These are phyloP conservation scores for Otocyon megalotis DNA, from an alignment of 2,113 vertebrate species.

Conservation along the genomic window DNA sequence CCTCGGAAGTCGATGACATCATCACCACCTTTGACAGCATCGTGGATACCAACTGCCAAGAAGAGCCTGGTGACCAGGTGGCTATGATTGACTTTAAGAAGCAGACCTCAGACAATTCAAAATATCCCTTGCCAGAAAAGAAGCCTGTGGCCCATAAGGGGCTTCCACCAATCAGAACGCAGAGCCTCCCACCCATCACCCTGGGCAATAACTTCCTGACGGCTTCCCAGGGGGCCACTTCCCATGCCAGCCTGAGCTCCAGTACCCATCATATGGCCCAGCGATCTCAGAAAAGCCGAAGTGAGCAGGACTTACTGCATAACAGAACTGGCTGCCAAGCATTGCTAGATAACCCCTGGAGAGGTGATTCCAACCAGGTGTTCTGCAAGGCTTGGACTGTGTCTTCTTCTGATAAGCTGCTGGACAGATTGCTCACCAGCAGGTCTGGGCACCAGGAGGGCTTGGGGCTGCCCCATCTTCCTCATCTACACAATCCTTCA, in stretches of 20 bases:
- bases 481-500: conserved; percentile 86
- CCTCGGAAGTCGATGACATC: conserved; percentile 93
- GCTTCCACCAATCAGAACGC: conserved; percentile 89
- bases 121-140: conserved; percentile 86
- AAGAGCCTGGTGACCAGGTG: conserved; percentile 74
- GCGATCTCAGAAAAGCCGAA: conserved; percentile 90
- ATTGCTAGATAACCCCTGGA: conserved; percentile 85
- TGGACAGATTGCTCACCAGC: conserved; percentile 84
- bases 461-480: conserved; percentile 86
- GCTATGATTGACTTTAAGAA: conserved; percentile 82
- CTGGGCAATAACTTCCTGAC: conserved; percentile 86
- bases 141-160: conserved; percentile 81
- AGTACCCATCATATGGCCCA: conserved; percentile 81
- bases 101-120: conserved; percentile 84
- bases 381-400: conserved; percentile 86
- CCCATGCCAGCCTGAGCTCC: conserved; percentile 77
- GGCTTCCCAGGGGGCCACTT: conserved; percentile 75
- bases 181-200: conserved; percentile 91
- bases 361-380: conserved; percentile 83
- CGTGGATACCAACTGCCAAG: conserved; percentile 87
- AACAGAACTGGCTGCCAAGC: conserved; percentile 84
- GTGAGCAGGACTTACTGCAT: conserved; percentile 90
- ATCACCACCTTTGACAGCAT: conserved; percentile 92
- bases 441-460: conserved; percentile 82
- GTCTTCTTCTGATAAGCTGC: conserved; percentile 86